phyloP scores from a whole-genome alignment of 1,140 invertebrate genomes.

The Acyrthosiphon pisum region DNA sequence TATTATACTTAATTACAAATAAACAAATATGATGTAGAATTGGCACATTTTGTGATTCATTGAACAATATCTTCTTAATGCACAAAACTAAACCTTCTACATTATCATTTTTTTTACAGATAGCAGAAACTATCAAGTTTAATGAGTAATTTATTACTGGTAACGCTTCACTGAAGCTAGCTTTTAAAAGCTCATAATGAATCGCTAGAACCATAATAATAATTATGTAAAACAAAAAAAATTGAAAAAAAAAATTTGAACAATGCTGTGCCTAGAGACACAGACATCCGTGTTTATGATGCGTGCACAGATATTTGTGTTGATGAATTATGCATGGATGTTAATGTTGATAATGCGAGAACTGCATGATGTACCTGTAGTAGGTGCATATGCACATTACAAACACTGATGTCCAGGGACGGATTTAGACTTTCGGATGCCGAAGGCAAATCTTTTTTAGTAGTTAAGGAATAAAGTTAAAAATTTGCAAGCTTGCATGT shows the following conservation, averaged over 20 bases:
- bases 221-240: background rate
- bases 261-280: background rate
- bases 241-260: background rate
- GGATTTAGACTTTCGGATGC: too few species aligned
- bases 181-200: constrained; percentile 45
- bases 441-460: too few species aligned
- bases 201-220: background rate
- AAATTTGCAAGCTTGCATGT: too few species aligned
- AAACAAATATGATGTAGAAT: constrained; percentile 41
- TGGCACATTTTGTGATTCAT: constrained; percentile 48
- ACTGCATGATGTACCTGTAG: background rate
- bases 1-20: constrained; percentile 52
- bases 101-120: constrained; percentile 10
- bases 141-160: constrained; percentile 48
- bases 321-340: too few species aligned
- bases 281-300: background rate
- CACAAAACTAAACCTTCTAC: constrained; percentile 25
- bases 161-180: constrained; percentile 29
- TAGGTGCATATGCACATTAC: background rate
- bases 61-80: constrained; percentile 40
- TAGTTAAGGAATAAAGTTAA: too few species aligned
- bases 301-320: background rate
- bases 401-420: background rate
- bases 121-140: constrained; percentile 39
- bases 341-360: background rate